These are phyloP conservation scores for Myzus persicae DNA, from an alignment of 1,140 invertebrate genomes.

Conservation along the genomic window DNA sequence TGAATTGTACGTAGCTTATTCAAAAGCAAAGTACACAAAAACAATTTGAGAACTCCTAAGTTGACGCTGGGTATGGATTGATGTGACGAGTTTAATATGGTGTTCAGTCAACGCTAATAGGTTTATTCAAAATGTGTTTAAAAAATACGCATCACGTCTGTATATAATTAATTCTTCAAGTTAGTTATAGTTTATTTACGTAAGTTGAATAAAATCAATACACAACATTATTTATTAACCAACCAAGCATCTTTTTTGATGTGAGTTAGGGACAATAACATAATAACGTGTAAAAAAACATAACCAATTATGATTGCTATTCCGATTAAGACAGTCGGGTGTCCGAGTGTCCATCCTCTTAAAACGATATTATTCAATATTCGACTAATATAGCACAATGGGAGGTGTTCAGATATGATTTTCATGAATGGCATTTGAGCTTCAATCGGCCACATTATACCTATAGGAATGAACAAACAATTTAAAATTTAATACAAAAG, in stretches of 20 bases:
- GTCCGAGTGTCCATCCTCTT: slow-evolving; percentile 11
- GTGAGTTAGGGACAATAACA: neutral
- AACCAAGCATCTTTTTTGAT: slow-evolving; percentile 35
- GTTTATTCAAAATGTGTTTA: slow-evolving; percentile 1
- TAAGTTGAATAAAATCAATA: neutral
- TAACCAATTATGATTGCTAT: neutral
- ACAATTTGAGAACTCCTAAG: neutral
- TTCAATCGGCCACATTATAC: slow-evolving; percentile 37
- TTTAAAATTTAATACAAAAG: neutral
- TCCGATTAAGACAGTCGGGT: neutral
- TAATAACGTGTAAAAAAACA: neutral
- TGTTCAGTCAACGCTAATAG: neutral
- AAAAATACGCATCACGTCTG: neutral
- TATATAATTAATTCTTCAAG: neutral
- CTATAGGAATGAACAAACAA: neutral
- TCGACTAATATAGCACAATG: slow-evolving; percentile 36
- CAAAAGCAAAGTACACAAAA: neutral
- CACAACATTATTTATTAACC: neutral
- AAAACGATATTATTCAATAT: slow-evolving; percentile 36
- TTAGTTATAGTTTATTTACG: neutral
- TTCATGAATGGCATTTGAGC: slow-evolving; percentile 30
- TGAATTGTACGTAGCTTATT: neutral
- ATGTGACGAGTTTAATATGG: neutral
- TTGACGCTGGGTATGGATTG: neutral
- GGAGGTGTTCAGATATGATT: slow-evolving; percentile 22